Conservation (phyloP, 2,797 vertebrate species). For the Dendrocincla tyrannina region DNA sequence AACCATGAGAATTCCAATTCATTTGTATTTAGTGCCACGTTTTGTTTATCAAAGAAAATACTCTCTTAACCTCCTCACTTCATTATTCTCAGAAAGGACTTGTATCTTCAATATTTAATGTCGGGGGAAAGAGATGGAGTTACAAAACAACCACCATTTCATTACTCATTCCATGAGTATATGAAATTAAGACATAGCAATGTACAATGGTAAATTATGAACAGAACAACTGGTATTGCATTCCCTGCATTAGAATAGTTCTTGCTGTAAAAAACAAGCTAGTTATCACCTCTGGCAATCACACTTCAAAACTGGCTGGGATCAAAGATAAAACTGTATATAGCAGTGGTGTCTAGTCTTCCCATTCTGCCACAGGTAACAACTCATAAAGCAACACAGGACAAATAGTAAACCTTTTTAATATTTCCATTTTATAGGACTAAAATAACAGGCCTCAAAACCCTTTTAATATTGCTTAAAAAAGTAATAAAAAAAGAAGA, state of each 20-base stretch:
- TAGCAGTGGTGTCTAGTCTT: neutral
- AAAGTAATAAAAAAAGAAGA: neutral
- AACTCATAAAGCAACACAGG: accelerated
- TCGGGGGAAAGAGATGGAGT: neutral
- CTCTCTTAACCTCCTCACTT: neutral
- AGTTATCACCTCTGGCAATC: neutral
- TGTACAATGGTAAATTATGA: neutral
- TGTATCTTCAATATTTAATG: conserved; percentile 50
- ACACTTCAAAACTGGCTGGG: neutral
- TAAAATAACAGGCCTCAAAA: neutral
- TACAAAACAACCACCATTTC: conserved; percentile 6
- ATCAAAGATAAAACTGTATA: neutral
- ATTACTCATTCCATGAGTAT: conserved; percentile 14
- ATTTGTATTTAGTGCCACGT: neutral
- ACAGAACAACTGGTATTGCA: neutral
- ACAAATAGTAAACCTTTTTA: neutral
- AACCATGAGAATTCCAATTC: neutral
- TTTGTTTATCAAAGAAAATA: neutral
- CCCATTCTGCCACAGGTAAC: neutral
- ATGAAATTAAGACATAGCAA: neutral
- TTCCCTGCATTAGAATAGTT: neutral
- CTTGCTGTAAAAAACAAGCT: neutral
- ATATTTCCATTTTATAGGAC: neutral
- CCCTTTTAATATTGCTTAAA: neutral
- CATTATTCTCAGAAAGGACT: neutral